Conservation (phyloP, 1,140 invertebrate species). For the Halictus rubicundus region DNA sequence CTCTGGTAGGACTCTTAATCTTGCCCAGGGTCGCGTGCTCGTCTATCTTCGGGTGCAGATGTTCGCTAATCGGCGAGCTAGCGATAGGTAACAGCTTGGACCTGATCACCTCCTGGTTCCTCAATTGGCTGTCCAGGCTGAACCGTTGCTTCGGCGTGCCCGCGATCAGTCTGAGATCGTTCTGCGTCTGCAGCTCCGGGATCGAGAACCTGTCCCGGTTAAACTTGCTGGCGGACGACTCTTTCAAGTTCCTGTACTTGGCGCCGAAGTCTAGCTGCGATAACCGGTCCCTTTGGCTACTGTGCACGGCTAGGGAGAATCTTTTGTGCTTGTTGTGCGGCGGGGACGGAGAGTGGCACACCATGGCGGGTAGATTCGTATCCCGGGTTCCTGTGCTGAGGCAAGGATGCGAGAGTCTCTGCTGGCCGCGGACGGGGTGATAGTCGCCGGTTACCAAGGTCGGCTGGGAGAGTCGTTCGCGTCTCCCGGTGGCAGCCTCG, state of each 20-base stretch:
- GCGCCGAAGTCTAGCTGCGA: conserved; percentile 73
- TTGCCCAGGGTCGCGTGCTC: conserved; percentile 21
- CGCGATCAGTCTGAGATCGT: conserved; percentile 73
- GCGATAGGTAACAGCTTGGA: conserved; percentile 73
- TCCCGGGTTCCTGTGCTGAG: conserved; percentile 60
- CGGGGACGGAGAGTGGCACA: conserved; percentile 47
- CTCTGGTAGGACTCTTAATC: conserved; percentile 58
- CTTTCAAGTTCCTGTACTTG: conserved; percentile 61
- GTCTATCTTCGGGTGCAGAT: conserved; percentile 58
- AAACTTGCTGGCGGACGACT: conserved; percentile 62
- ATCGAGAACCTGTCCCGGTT: conserved; percentile 76
- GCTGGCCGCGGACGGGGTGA: conserved; percentile 71
- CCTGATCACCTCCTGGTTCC: conserved; percentile 62
- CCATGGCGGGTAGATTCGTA: conserved; percentile 23
- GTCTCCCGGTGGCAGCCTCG: conserved; percentile 52
- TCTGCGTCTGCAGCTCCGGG: conserved; percentile 75
- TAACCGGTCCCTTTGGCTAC: conserved; percentile 71
- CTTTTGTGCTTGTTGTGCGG: conserved; percentile 64
- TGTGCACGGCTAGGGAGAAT: conserved; percentile 60
- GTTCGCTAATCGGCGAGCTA: conserved; percentile 74
- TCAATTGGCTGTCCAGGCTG: conserved; percentile 74
- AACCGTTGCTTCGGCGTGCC: conserved; percentile 76
- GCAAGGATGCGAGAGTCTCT: conserved; percentile 74
- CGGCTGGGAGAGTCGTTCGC: conserved; percentile 75
- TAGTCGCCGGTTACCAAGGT: conserved; percentile 74